A percentile compares a stretch with the other conserved stretches of the same genome.
These are phyloP conservation scores for Brachionus asplanchnoidis DNA, from an alignment of 1,140 invertebrate genomes.

Conservation along the genomic window DNA sequence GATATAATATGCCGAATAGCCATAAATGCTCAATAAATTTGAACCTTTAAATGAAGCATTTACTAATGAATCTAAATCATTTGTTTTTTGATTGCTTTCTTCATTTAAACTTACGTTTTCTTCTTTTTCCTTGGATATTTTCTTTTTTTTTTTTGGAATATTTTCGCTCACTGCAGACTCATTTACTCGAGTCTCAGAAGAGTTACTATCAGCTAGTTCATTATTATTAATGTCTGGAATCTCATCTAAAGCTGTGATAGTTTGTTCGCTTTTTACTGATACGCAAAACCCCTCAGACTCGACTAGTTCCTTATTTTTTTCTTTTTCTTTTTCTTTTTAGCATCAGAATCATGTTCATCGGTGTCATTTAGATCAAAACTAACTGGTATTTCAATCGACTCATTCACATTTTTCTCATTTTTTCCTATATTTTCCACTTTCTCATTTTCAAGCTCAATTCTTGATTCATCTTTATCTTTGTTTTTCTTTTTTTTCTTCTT, in stretches of 20 bases:
- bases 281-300: not conserved
- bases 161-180: not conserved
- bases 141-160: not conserved
- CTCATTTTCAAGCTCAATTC: not conserved
- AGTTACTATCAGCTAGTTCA: not conserved
- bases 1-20: conserved; percentile 38
- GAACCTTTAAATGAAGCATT: conserved; percentile 39
- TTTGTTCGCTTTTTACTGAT: not conserved
- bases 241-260: not conserved
- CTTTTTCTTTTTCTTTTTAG: not conserved
- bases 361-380: not conserved
- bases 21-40: conserved; percentile 29
- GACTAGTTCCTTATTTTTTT: not conserved
- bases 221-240: not conserved
- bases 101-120: not conserved
- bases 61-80: not conserved
- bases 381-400: not conserved
- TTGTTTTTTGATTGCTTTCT: not conserved
- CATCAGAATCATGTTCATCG: not conserved
- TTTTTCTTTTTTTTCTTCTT: conserved; percentile 18
- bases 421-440: not conserved
- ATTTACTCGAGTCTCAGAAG: not conserved
- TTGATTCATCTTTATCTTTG: not conserved
- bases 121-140: conserved; percentile 26
- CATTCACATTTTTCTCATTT: not conserved